Evolutionary conservation across 2,888 invertebrate species (phyloP).

Genomic region (Apeira syringaria): DNA sequence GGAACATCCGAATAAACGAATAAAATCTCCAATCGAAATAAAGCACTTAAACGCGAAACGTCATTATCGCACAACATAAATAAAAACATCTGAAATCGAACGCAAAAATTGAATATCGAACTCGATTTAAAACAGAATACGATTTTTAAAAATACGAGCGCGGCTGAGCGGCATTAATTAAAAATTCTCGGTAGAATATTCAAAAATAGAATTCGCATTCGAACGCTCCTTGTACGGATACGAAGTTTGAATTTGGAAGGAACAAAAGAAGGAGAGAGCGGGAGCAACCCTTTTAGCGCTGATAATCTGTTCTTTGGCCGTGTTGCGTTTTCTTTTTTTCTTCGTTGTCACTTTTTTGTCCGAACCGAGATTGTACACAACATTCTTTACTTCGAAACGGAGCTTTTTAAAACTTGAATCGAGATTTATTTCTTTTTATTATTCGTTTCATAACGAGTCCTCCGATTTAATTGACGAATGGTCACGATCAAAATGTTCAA

Average conservation of each 20-base stretch:
- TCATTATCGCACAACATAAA: conserved; percentile 83
- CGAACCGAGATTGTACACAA: conserved; percentile 81
- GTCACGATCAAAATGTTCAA: conserved; percentile 66
- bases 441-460: conserved; percentile 74
- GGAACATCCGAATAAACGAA: conserved; percentile 74
- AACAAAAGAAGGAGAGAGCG: conserved; percentile 81
- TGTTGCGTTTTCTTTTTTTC: conserved; percentile 74
- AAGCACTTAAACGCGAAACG: conserved; percentile 83
- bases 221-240: conserved; percentile 81
- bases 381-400: conserved; percentile 83
- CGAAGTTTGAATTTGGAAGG: conserved; percentile 81
- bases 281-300: conserved; percentile 84
- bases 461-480: conserved; percentile 79
- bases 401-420: conserved; percentile 75
- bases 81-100: conserved; percentile 80
- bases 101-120: conserved; percentile 83
- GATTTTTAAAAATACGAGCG: conserved; percentile 81
- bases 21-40: conserved; percentile 80
- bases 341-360: conserved; percentile 83
- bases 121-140: conserved; percentile 81
- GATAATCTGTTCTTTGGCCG: conserved; percentile 82
- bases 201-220: conserved; percentile 84
- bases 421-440: conserved; percentile 78
- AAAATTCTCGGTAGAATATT: conserved; percentile 84
- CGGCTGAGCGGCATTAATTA: conserved; percentile 81